These are phyloP conservation scores for Apoderus coryli DNA, from an alignment of 2,888 invertebrate species.

Conservation along the genomic window DNA sequence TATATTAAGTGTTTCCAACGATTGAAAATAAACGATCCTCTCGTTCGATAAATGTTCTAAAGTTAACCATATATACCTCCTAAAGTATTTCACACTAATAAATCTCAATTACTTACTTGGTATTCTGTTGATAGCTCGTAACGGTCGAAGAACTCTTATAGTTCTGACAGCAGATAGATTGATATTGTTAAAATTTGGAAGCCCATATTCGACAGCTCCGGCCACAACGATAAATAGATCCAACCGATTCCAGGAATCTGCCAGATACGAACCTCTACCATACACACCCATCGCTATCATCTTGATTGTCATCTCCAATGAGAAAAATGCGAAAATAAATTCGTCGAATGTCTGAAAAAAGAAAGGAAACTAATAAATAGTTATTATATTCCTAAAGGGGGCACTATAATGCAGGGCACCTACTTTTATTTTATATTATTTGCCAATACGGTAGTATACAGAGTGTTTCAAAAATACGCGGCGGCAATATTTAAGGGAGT, in stretches of 20 bases:
- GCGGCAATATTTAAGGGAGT: too few species aligned
- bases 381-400: too few species aligned
- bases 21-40: too few species aligned
- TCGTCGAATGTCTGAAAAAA: slow-evolving; percentile 82
- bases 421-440: too few species aligned
- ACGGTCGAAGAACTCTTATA: slow-evolving; percentile 89
- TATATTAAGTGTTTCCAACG: too few species aligned
- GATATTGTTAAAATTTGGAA: slow-evolving; percentile 85
- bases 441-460: too few species aligned
- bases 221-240: slow-evolving; percentile 97
- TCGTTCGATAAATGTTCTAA: too few species aligned
- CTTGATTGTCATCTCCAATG: slow-evolving; percentile 95
- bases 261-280: slow-evolving; percentile 87
- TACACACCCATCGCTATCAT: slow-evolving; percentile 97
- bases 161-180: slow-evolving; percentile 97
- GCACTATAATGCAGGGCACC: too few species aligned
- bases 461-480: too few species aligned
- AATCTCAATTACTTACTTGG: slow-evolving; percentile 87
- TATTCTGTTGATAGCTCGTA: slow-evolving; percentile 98
- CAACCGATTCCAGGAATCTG: slow-evolving; percentile 97
- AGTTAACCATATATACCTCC: too few species aligned
- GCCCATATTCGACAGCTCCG: slow-evolving; percentile 79
- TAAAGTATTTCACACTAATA: too few species aligned
- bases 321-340: slow-evolving; percentile 96
- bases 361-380: slow-evolving; percentile 9